These are phyloP conservation scores for Channa argus DNA, from an alignment of 2,113 vertebrate species.

Conservation along the genomic window DNA sequence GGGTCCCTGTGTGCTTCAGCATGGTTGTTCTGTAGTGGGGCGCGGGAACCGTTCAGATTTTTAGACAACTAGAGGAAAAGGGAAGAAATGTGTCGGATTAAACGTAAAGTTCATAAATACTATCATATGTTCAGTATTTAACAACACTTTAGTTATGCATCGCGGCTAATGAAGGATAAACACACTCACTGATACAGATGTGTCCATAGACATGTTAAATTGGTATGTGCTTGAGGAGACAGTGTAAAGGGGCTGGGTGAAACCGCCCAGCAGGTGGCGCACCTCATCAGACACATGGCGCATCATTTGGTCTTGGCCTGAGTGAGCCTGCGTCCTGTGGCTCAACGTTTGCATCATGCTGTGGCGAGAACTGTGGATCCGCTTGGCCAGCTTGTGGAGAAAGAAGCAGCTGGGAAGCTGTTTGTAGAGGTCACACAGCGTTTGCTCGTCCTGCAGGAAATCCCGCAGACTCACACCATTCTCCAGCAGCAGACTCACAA, in stretches of 20 bases:
- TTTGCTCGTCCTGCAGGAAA: conserved; percentile 85
- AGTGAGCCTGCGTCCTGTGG: not conserved
- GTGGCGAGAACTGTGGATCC: conserved; percentile 71
- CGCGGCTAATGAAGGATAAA: not conserved
- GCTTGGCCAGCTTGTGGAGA: conserved; percentile 86
- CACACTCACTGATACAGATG: conserved; percentile 64
- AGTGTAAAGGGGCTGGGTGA: conserved; percentile 87
- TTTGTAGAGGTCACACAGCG: conserved; percentile 87
- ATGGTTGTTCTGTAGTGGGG: conserved; percentile 3
- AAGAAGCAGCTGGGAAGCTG: conserved; percentile 88
- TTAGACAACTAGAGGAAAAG: conserved; percentile 63
- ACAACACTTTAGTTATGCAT: no score
- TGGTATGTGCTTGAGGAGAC: conserved; percentile 23
- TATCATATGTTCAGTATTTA: no score
- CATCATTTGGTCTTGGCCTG: conserved; percentile 59
- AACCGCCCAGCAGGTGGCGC: conserved; percentile 88
- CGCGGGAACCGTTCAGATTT: conserved; percentile 4
- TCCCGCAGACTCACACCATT: conserved; percentile 89
- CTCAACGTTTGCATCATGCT: conserved; percentile 18
- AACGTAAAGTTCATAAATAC: not conserved
- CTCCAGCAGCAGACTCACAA: conserved; percentile 93
- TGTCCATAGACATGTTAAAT: conserved; percentile 43
- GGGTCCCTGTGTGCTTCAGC: conserved; percentile 75
- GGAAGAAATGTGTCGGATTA: not conserved
- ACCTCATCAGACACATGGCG: conserved; percentile 89